A percentile compares a stretch with the other conserved stretches of the same genome.
phyloP scores from a whole-genome alignment of 2,113 vertebrate genomes.

The Perca schrenkii region DNA sequence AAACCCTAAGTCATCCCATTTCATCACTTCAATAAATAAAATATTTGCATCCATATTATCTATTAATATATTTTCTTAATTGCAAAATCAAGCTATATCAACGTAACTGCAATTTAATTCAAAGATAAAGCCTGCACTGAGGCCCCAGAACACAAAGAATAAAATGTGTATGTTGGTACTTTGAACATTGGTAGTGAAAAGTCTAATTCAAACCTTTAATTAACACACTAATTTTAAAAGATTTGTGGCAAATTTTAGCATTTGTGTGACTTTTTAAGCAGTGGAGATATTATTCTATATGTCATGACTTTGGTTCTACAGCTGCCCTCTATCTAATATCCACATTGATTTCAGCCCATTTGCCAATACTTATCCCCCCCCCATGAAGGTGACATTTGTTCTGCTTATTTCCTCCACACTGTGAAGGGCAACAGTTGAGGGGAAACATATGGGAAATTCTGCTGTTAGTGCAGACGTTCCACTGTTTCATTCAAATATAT shows the following conservation, averaged over 20 bases:
- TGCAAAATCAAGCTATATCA: background rate
- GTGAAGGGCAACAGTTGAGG: conserved; percentile 53
- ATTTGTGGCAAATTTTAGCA: background rate
- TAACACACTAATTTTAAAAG: background rate
- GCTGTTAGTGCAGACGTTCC: conserved; percentile 11
- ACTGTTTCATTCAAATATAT: conserved; percentile 4
- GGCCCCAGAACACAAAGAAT: background rate
- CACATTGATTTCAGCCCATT: conserved; percentile 59
- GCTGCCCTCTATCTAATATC: conserved; percentile 48
- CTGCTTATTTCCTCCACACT: conserved; percentile 34
- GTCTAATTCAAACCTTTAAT: background rate
- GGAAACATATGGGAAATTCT: conserved; percentile 25
- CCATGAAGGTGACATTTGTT: conserved; percentile 67
- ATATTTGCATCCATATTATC: background rate
- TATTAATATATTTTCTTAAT: background rate
- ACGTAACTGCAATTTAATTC: background rate
- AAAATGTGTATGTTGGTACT: background rate
- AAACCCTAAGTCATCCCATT: too few species aligned
- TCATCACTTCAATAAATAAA: too few species aligned
- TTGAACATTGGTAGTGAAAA: background rate
- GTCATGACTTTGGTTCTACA: conserved; percentile 35
- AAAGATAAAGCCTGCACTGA: background rate
- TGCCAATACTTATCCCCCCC: conserved; percentile 42
- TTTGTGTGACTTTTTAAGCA: conserved; percentile 22
- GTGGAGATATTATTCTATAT: conserved; percentile 11